These are phyloP conservation scores for Hydrotaea cyrtoneurina DNA, from an alignment of 2,888 invertebrate genomes.

Conservation along the genomic window DNA sequence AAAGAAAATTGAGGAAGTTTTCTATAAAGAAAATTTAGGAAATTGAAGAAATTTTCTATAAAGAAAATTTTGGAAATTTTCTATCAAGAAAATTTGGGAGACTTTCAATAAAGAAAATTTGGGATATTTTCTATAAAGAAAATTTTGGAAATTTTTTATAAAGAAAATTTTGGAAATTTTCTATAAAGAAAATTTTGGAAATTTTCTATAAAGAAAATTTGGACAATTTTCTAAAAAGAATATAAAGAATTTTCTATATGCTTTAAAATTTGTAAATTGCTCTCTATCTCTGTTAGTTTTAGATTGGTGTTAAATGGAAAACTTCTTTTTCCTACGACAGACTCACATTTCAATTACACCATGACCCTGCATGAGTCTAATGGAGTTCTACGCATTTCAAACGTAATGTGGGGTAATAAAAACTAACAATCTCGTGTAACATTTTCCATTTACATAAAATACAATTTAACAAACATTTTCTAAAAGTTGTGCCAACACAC, in stretches of 20 bases:
- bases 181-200: background rate
- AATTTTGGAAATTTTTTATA: background rate
- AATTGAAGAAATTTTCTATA: background rate
- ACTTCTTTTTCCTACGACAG: too few species aligned
- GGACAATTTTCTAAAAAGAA: background rate
- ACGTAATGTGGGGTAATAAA: background rate
- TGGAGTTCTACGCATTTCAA: background rate
- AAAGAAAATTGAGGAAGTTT: background rate
- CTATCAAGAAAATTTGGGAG: background rate
- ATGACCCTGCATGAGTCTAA: background rate
- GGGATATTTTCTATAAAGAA: background rate
- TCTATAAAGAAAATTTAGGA: background rate
- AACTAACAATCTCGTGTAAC: background rate
- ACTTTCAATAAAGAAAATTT: background rate
- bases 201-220: background rate
- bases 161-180: background rate
- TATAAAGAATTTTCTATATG: background rate
- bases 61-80: background rate
- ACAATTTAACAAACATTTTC: background rate
- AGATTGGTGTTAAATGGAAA: too few species aligned
- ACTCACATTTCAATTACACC: too few species aligned
- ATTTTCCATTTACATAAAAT: constrained; percentile 13
- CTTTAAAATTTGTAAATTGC: too few species aligned
- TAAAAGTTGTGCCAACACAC: background rate
- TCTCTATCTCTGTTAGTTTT: too few species aligned